Conservation (phyloP, 2,797 vertebrate species). For the Anomalospiza imberbis region DNA sequence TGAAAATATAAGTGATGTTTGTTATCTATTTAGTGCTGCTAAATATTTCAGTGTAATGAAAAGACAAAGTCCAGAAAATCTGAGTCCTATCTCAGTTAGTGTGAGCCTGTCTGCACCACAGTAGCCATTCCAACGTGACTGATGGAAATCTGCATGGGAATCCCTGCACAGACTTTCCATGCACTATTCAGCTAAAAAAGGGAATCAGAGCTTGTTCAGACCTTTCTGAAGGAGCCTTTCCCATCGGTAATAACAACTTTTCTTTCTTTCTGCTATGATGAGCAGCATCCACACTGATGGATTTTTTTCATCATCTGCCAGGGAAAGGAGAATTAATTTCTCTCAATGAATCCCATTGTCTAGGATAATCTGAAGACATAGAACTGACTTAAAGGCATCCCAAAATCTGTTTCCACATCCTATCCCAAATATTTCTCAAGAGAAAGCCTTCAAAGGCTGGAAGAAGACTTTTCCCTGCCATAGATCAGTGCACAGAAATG, state of each 20-base stretch:
- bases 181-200: background rate
- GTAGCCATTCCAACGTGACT: background rate
- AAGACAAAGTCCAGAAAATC: background rate
- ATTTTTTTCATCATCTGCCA: background rate
- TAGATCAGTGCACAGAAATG: background rate
- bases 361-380: background rate
- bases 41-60: background rate
- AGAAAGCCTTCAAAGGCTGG: background rate
- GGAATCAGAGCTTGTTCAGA: background rate
- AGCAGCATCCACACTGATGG: background rate
- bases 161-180: background rate
- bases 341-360: background rate
- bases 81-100: background rate
- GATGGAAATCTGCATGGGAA: background rate
- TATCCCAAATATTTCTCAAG: background rate
- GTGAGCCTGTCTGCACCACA: background rate
- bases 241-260: background rate
- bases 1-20: background rate
- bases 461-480: background rate
- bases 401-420: background rate
- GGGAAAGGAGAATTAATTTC: background rate
- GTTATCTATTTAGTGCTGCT: background rate
- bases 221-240: background rate
- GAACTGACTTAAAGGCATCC: background rate
- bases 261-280: background rate